A percentile compares a stretch with the other conserved stretches of the same genome.
These are phyloP conservation scores for Drosophila antonietae DNA, from an alignment of 2,888 invertebrate genomes.

Conservation along the genomic window DNA sequence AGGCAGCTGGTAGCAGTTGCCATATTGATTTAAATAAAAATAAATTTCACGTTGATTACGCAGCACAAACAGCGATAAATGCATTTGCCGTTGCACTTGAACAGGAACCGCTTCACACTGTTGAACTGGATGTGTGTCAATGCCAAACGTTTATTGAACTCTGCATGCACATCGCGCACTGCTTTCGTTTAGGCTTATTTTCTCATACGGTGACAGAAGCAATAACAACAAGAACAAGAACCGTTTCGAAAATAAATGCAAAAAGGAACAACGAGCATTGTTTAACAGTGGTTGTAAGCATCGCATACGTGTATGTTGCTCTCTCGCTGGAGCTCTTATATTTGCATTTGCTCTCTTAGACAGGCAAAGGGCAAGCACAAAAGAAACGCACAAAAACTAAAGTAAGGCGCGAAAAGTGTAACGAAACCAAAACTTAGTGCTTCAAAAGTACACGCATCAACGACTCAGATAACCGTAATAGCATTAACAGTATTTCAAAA, in stretches of 20 bases:
- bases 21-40: slow-evolving; percentile 39
- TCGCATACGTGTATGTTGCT: slow-evolving; percentile 4
- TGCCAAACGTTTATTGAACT: slow-evolving; percentile 61
- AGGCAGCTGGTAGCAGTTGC: slow-evolving; percentile 50
- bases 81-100: slow-evolving; percentile 27
- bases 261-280: slow-evolving; percentile 24
- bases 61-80: slow-evolving; percentile 3
- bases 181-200: slow-evolving; percentile 3
- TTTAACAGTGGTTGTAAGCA: slow-evolving; percentile 27
- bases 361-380: slow-evolving; percentile 35
- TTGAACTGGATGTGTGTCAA: slow-evolving; percentile 61
- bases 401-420: slow-evolving; percentile 19
- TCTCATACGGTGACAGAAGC: slow-evolving; percentile 10
- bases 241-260: slow-evolving; percentile 28
- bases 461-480: slow-evolving; percentile 1
- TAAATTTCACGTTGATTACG: slow-evolving; percentile 11
- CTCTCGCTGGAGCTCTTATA: slow-evolving; percentile 10
- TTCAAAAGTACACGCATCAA: slow-evolving; percentile 13
- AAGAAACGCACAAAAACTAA: slow-evolving; percentile 15
- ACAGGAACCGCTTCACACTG: slow-evolving; percentile 10
- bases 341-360: slow-evolving; percentile 32
- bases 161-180: slow-evolving; percentile 6
- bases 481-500: slow-evolving; percentile 5
- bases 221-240: slow-evolving; percentile 14
- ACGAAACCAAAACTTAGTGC: slow-evolving; percentile 23